Evolutionary conservation across 1,140 invertebrate genomes (phyloP).

Genomic region (Belonocnema kinseyi): DNA sequence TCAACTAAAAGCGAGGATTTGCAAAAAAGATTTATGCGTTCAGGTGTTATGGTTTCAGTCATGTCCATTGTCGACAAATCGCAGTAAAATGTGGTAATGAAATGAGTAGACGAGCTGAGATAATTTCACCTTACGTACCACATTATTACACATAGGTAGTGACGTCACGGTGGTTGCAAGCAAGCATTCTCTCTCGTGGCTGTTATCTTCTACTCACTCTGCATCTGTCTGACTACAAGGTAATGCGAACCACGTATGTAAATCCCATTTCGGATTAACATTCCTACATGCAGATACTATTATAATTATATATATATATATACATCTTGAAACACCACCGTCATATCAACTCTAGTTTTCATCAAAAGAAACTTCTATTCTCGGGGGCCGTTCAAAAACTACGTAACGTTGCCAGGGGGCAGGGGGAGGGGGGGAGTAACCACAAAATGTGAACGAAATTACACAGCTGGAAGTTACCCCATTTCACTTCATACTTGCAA

Average conservation of each 20-base stretch:
- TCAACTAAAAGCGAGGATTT: background rate
- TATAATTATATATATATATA: background rate
- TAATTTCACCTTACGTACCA: constrained; percentile 55
- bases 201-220: constrained; percentile 46
- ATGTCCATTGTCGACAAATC: constrained; percentile 46
- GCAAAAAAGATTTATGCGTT: constrained; percentile 2
- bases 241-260: constrained; percentile 51
- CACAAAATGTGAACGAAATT: too few relatives aligned
- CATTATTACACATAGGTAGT: constrained; percentile 49
- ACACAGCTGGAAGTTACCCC: too few relatives aligned
- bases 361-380: too few relatives aligned
- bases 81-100: constrained; percentile 45
- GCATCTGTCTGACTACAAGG: constrained; percentile 44
- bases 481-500: too few relatives aligned
- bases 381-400: too few relatives aligned
- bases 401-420: too few relatives aligned
- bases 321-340: background rate
- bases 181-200: constrained; percentile 45
- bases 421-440: too few relatives aligned
- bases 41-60: constrained; percentile 19
- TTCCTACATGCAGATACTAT: constrained; percentile 40
- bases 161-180: constrained; percentile 50
- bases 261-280: constrained; percentile 58
- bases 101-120: constrained; percentile 48
- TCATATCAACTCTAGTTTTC: too few relatives aligned